phyloP scores from a whole-genome alignment of 1,140 invertebrate genomes.

The Forficula auricularia region DNA sequence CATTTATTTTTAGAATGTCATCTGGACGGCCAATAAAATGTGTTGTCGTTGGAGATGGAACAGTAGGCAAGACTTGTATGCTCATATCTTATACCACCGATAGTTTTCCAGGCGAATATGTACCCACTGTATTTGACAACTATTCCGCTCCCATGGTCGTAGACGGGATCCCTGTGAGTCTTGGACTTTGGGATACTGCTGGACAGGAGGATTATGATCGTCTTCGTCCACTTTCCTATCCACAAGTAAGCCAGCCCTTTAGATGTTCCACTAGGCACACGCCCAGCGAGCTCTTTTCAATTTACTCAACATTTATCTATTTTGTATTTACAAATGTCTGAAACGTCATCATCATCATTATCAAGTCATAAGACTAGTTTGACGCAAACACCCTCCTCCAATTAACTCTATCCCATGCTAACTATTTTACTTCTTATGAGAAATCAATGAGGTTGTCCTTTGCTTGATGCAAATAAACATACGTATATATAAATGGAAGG shows the following conservation, averaged over 20 bases:
- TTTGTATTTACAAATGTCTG: neutral
- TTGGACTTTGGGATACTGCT: constrained; percentile 90
- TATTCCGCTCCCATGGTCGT: constrained; percentile 96
- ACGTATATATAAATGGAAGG: no score
- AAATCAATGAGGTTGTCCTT: no score
- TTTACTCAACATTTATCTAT: neutral
- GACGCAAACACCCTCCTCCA: no score
- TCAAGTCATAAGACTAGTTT: neutral
- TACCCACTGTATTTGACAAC: constrained; percentile 93
- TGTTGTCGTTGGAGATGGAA: constrained; percentile 86
- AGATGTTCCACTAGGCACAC: no score
- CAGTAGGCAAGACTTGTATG: constrained; percentile 98
- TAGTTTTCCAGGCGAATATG: constrained; percentile 96
- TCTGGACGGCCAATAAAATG: constrained; percentile 90
- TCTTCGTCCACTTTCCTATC: constrained; percentile 81
- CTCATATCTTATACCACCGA: constrained; percentile 97
- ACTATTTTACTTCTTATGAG: no score
- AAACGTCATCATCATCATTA: neutral
- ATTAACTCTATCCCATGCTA: no score
- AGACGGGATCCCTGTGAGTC: constrained; percentile 86
- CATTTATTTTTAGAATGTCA: constrained; percentile 27
- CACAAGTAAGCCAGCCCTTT: constrained; percentile 42
- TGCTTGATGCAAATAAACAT: no score
- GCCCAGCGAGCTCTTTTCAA: neutral
- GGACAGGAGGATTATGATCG: constrained; percentile 96